A percentile compares a stretch with the other conserved stretches of the same genome.
Conservation (phyloP, 2,888 invertebrate genomes). For the Drosophila borborema region DNA sequence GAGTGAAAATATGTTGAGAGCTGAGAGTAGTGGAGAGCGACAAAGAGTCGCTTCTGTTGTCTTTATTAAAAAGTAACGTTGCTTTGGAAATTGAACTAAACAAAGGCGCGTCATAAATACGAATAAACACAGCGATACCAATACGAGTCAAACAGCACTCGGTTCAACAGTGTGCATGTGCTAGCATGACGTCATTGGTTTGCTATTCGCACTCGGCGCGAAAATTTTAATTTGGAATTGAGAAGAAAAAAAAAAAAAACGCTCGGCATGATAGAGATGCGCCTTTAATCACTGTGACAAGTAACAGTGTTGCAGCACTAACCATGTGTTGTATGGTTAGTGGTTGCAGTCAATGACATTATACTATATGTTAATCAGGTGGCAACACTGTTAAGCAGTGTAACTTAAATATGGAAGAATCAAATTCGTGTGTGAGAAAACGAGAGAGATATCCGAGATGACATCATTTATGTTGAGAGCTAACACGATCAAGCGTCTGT, state of each 20-base stretch:
- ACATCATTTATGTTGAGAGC: neutral
- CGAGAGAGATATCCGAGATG: neutral
- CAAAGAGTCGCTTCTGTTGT: too few species aligned
- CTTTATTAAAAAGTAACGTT: conserved; percentile 22
- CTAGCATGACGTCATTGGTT: conserved; percentile 66
- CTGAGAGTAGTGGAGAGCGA: neutral
- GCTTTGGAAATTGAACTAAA: conserved; percentile 21
- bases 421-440: too few species aligned
- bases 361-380: neutral
- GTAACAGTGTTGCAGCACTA: neutral
- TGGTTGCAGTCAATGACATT: neutral
- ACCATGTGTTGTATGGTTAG: neutral
- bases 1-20: too few species aligned
- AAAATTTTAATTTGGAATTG: conserved; percentile 45
- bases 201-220: conserved; percentile 64
- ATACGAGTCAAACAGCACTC: conserved; percentile 18
- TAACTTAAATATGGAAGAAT: neutral
- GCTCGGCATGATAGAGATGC: conserved; percentile 35
- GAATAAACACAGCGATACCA: conserved; percentile 4
- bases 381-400: neutral
- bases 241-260: conserved; percentile 38
- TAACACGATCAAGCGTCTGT: neutral
- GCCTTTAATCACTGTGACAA: conserved; percentile 9
- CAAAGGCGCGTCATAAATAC: conserved; percentile 25
- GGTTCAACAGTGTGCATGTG: conserved; percentile 12